Base-by-base conservation (phyloP, 2,888 invertebrate genomes). In the Drosophila siamana region DNA sequence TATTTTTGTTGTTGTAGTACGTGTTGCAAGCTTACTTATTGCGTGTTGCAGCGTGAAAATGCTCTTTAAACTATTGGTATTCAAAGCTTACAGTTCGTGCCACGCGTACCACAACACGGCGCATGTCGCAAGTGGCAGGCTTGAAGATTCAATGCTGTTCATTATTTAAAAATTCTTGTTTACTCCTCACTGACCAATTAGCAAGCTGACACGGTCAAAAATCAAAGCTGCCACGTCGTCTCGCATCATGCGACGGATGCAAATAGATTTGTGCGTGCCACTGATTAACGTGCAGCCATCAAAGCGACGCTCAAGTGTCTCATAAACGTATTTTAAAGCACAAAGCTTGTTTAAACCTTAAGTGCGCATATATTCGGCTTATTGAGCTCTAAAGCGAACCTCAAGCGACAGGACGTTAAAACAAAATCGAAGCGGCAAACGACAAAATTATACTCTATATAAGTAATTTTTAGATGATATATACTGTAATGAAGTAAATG, bases 281-380 rank as follows among this genome's bases (percentile, higher is more conserved):
- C 57, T 74, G 67, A 72, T 72, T 67, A 72, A 72, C 60, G 57
- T 19, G 46, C 48, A n/a, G 43, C 51, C 67, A 74, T 74, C 73
- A 74, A 77, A 77, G 56, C 57, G 68, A 41, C 50, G 55, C 62
- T 62, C 57, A 67, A 77, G 68, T 77, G 57, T 52, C 47, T 62
- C 78, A 30, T 78, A 68, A 74, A 78, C 68, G 74, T 41, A 67
- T 67, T 73, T 74, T 67, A 72, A 72, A 74, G 78, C 73, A 56
- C 33, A 67, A 73, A 72, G 38, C 74, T 48, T 77, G 67, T 67
- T 44, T 40, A 47, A 59, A 43, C 26, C 64, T 33, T 50, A 36
- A 46, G 26, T 30, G 36, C 9, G 22, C 16, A 43, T 2, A 7
- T 63, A 57, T 72, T 50, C 30, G 72, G 66, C 66, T 76, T 66